Percentiles rank a stretch among this genome's conserved stretches.
These are phyloP conservation scores for Euphysa ruthae DNA, from an alignment of 30 jellyfish, hydroid and myxozoan species.

Conservation along the genomic window DNA sequence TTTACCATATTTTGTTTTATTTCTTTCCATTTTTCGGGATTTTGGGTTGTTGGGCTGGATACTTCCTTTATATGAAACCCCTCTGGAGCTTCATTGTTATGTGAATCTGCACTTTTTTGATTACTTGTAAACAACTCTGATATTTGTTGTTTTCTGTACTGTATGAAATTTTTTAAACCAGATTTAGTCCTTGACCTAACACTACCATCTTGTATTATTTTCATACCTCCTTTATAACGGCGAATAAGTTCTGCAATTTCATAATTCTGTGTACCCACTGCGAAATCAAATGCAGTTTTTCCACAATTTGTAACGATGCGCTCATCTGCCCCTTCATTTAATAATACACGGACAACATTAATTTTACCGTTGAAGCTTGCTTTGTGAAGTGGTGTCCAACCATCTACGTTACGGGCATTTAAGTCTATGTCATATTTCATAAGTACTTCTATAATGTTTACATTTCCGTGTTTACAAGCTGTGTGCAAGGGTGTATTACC, in stretches of 20 bases:
- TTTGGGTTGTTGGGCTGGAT: background rate
- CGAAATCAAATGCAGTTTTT: conserved; percentile 24
- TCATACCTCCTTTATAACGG: background rate
- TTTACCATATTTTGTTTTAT: background rate
- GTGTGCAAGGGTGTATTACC: conserved; percentile 27
- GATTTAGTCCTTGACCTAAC: background rate
- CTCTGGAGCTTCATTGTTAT: background rate
- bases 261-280: background rate
- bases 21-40: background rate
- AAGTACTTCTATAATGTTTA: background rate
- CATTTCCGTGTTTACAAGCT: conserved; percentile 10
- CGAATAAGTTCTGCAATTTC: conserved; percentile 9
- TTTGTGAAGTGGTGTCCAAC: conserved; percentile 37
- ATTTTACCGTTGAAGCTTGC: conserved; percentile 4
- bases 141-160: conserved; percentile 1
- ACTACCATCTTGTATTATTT: background rate
- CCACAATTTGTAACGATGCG: background rate
- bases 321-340: conserved; percentile 28
- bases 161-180: background rate
- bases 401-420: conserved; percentile 16
- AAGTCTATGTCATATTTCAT: conserved; percentile 12
- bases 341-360: conserved; percentile 13
- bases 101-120: background rate
- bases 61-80: background rate
- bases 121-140: background rate